These are phyloP conservation scores for Axis porcinus DNA, from an alignment of 2,113 vertebrate genomes.

Conservation along the genomic window DNA sequence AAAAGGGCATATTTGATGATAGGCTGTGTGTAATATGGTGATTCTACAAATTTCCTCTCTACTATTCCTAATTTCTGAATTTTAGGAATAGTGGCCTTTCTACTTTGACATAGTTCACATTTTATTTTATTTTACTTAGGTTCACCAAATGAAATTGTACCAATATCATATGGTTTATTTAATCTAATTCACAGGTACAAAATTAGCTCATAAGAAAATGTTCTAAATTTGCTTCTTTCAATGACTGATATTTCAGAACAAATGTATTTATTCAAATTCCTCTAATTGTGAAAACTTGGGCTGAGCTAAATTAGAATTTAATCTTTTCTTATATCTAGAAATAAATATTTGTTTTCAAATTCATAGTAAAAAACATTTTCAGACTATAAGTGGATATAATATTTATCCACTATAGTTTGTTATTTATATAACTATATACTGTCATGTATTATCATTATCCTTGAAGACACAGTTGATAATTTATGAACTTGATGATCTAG, in stretches of 20 bases:
- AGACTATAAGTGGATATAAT: neutral
- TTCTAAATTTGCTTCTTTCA: neutral
- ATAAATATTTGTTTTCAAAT: neutral
- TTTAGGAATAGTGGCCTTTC: neutral
- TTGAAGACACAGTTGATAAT: neutral
- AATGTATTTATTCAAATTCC: neutral
- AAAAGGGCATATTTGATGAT: neutral
- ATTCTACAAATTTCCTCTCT: neutral
- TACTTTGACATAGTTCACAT: neutral
- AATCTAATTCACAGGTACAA: neutral
- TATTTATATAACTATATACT: neutral
- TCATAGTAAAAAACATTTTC: neutral
- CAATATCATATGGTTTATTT: neutral
- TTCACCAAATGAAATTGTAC: neutral
- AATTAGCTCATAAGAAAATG: neutral
- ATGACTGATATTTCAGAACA: neutral
- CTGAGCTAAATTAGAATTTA: neutral
- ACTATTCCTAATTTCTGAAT: neutral
- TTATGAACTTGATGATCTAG: neutral
- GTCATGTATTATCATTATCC: neutral
- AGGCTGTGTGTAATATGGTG: neutral
- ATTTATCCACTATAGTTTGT: neutral
- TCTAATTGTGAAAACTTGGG: neutral
- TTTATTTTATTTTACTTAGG: neutral
- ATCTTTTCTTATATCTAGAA: neutral